phyloP scores from a whole-genome alignment of 2,113 vertebrate species.

The Sander vitreus region DNA sequence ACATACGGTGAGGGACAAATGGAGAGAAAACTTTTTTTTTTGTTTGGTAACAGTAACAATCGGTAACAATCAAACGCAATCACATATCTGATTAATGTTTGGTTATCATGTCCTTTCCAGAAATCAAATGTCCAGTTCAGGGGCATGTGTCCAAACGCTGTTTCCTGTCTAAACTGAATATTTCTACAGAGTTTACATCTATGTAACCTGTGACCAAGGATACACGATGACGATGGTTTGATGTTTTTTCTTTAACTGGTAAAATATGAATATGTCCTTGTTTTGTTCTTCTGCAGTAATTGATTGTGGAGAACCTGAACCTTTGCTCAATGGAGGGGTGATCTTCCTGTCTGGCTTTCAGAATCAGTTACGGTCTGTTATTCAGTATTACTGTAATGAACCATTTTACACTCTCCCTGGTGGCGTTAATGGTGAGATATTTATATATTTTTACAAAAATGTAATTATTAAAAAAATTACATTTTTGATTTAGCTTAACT shows the following conservation, averaged over 20 bases:
- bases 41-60: too few relatives aligned
- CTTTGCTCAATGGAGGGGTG: conserved; percentile 74
- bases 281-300: conserved; percentile 72
- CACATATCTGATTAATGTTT: too few relatives aligned
- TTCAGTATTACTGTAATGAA: conserved; percentile 80
- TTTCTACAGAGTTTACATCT: conserved; percentile 83
- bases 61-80: too few relatives aligned
- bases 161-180: conserved; percentile 75
- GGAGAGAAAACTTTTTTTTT: too few relatives aligned
- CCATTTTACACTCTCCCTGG: conserved; percentile 74
- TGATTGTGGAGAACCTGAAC: conserved; percentile 79
- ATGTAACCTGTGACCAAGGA: conserved; percentile 78
- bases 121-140: conserved; percentile 75
- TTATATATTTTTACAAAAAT: background rate
- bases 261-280: background rate
- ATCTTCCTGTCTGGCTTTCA: conserved; percentile 67
- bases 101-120: conserved; percentile 56
- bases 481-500: too few relatives aligned
- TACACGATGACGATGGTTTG: conserved; percentile 84
- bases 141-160: conserved; percentile 65
- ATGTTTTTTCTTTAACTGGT: background rate
- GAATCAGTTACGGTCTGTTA: conserved; percentile 78
- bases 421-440: conserved; percentile 46
- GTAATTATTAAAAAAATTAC: too few relatives aligned
- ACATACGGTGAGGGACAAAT: conserved; percentile 76